These are phyloP conservation scores for Rhinoraja longicauda DNA, from an alignment of 2,797 vertebrate genomes.

Conservation along the genomic window DNA sequence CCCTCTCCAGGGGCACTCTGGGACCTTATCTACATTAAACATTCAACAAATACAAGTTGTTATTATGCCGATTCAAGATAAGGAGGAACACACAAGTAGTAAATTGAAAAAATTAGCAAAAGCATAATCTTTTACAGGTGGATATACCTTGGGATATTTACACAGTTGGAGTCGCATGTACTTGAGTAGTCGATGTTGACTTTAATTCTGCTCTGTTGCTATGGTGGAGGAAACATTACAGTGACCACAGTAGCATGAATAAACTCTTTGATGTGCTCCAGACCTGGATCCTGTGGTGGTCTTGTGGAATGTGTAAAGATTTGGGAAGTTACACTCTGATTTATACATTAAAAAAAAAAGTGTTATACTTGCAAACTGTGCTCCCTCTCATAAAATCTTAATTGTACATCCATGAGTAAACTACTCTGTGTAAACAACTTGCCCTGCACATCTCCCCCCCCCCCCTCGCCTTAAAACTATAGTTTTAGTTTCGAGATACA, in stretches of 20 bases:
- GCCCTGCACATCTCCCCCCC: no score
- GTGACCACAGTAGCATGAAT: conserved; percentile 26
- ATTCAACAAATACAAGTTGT: not conserved
- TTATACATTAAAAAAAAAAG: not conserved
- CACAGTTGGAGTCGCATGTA: conserved; percentile 23
- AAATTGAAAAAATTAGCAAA: not conserved
- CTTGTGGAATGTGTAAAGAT: not conserved
- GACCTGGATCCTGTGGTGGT: not conserved
- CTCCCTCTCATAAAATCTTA: no score
- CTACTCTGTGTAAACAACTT: no score
- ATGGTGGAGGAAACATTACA: conserved; percentile 27
- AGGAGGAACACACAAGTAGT: not conserved
- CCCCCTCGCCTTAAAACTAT: no score
- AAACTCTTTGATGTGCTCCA: conserved; percentile 34
- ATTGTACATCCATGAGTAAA: no score
- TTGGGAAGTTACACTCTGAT: not conserved
- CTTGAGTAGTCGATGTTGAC: not conserved
- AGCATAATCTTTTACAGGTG: conserved; percentile 22
- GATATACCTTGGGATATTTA: conserved; percentile 24
- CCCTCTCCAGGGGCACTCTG: not conserved
- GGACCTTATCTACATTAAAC: not conserved
- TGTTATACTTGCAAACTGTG: not conserved
- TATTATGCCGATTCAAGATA: not conserved
- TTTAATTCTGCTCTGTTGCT: conserved; percentile 18
- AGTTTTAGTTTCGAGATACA: no score